These are phyloP conservation scores for Tridacna gigas DNA, from an alignment of 2,888 invertebrate genomes.

Conservation along the genomic window DNA sequence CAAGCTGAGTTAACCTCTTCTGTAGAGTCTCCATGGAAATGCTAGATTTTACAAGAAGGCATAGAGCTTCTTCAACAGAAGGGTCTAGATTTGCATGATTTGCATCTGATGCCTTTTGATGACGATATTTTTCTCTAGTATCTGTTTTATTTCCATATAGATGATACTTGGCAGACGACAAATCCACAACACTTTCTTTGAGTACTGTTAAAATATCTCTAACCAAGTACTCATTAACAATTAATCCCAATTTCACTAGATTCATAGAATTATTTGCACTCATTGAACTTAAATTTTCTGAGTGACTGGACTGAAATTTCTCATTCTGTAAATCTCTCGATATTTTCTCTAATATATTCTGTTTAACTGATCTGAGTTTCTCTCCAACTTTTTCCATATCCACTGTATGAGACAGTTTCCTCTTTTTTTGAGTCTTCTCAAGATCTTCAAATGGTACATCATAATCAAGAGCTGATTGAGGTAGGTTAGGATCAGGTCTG, in stretches of 20 bases:
- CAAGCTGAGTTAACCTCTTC: slow-evolving; percentile 84
- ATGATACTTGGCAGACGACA: slow-evolving; percentile 73
- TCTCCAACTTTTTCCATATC: slow-evolving; percentile 44
- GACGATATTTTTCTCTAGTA: slow-evolving; percentile 42
- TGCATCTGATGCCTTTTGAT: slow-evolving; percentile 37
- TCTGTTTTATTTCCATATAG: slow-evolving; percentile 70
- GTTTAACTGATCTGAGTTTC: slow-evolving; percentile 43
- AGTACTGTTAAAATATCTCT: slow-evolving; percentile 79
- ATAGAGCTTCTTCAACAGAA: slow-evolving; percentile 70
- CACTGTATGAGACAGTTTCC: slow-evolving; percentile 1
- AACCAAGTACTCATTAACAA: slow-evolving; percentile 79
- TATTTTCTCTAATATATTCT: slow-evolving; percentile 38
- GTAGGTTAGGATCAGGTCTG: neutral
- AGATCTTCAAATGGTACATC: slow-evolving; percentile 71
- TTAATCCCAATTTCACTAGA: slow-evolving; percentile 71
- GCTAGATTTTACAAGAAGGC: slow-evolving; percentile 71
- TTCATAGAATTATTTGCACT: slow-evolving; percentile 65
- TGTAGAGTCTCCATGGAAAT: slow-evolving; percentile 70
- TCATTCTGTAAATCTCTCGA: slow-evolving; percentile 26
- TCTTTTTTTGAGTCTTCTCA: neutral
- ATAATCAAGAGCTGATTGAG: slow-evolving; percentile 49
- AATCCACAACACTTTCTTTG: slow-evolving; percentile 79
- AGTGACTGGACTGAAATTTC: slow-evolving; percentile 45
- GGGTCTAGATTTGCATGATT: slow-evolving; percentile 56
- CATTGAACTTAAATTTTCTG: slow-evolving; percentile 65